A percentile compares a stretch with the other conserved stretches of the same genome.
These are phyloP conservation scores for Drosophila trapezifrons DNA, from an alignment of 1,140 invertebrate species.

Conservation along the genomic window DNA sequence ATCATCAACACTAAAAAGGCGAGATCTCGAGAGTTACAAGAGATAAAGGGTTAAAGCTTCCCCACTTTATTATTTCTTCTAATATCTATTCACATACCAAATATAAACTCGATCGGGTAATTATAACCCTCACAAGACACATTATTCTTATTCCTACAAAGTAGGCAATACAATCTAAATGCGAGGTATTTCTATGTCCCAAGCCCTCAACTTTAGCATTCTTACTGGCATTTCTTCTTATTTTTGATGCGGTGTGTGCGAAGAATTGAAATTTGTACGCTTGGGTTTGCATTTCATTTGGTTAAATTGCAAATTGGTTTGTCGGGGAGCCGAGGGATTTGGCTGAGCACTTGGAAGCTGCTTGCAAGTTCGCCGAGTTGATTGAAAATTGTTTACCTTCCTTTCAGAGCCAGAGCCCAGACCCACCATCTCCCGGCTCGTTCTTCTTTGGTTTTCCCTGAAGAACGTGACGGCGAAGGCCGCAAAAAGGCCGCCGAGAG, in stretches of 20 bases:
- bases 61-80: background rate
- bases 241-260: constrained; percentile 37
- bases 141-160: no score
- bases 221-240: constrained; percentile 39
- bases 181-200: background rate
- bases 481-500: constrained; percentile 41
- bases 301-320: constrained; percentile 58
- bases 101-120: background rate
- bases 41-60: background rate
- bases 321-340: constrained; percentile 34
- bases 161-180: background rate
- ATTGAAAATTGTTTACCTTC: constrained; percentile 55
- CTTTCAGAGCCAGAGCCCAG: constrained; percentile 2
- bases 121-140: background rate
- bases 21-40: background rate
- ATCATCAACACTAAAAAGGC: background rate
- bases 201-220: background rate
- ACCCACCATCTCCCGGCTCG: background rate
- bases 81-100: background rate
- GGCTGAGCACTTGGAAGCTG: constrained; percentile 54
- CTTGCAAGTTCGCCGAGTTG: constrained; percentile 42
- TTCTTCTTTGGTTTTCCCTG: constrained; percentile 55
- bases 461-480: constrained; percentile 58
- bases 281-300: constrained; percentile 77
- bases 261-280: constrained; percentile 54